These are phyloP conservation scores for Sinocyclocheilus anophthalmus DNA, from an alignment of 2,113 vertebrate genomes.

Conservation along the genomic window DNA sequence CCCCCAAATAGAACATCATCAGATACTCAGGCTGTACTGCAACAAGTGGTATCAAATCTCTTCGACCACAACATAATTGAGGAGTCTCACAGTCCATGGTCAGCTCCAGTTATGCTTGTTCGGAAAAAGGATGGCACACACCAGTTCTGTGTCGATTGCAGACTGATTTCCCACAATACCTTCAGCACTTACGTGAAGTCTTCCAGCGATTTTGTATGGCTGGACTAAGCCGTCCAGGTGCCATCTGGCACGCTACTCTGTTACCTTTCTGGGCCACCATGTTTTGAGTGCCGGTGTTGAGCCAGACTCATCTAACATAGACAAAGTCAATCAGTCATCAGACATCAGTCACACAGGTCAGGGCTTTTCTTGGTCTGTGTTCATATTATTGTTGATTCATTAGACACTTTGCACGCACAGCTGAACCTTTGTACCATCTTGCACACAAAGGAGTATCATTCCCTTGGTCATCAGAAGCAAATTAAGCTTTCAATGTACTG, in stretches of 20 bases:
- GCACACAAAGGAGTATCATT: neutral
- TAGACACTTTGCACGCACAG: neutral
- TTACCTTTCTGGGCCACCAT: neutral
- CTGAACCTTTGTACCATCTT: neutral
- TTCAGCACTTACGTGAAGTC: neutral
- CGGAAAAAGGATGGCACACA: too few relatives aligned
- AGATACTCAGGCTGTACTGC: too few relatives aligned
- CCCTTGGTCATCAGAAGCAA: neutral
- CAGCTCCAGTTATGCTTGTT: too few relatives aligned
- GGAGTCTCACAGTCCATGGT: too few relatives aligned
- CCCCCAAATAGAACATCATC: too few relatives aligned
- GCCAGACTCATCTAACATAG: neutral
- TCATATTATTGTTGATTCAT: neutral
- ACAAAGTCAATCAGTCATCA: neutral
- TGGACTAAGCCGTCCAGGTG: neutral
- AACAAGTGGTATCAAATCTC: too few relatives aligned
- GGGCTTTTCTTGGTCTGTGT: neutral
- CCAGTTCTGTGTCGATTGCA: too few relatives aligned
- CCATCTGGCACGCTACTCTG: neutral
- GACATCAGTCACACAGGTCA: neutral
- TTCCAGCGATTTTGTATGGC: neutral
- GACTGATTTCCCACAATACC: too few relatives aligned
- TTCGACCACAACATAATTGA: too few relatives aligned
- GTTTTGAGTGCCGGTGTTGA: neutral
- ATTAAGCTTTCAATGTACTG: neutral